Evolutionary conservation across 2,888 invertebrate species (phyloP).

Genomic region (Coelogynopora nodosa): DNA sequence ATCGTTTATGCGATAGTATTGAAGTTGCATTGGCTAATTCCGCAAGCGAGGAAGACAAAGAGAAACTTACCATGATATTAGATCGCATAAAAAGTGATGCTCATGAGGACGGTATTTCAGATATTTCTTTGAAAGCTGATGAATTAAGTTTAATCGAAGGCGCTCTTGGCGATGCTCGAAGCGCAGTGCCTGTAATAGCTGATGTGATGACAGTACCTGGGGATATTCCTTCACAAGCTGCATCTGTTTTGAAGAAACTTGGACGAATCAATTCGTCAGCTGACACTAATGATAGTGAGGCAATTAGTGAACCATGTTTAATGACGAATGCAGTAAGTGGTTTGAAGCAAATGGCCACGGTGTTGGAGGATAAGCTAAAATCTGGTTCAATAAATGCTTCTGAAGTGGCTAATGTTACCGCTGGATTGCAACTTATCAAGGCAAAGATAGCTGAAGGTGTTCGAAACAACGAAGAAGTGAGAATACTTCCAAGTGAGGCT

Average conservation of each 20-base stretch:
- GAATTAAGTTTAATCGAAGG: not conserved
- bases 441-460: too few species aligned
- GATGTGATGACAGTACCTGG: not conserved
- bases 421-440: too few species aligned
- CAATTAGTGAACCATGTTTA: too few species aligned
- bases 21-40: not conserved
- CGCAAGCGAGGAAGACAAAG: not conserved
- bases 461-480: too few species aligned
- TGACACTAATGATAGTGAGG: not conserved
- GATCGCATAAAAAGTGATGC: not conserved
- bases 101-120: not conserved
- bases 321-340: too few species aligned
- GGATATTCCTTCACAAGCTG: not conserved
- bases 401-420: too few species aligned
- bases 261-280: not conserved
- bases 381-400: too few species aligned
- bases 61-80: not conserved
- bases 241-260: not conserved
- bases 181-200: not conserved
- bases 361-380: too few species aligned
- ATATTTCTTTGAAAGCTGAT: not conserved
- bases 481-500: too few species aligned
- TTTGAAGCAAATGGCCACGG: too few species aligned
- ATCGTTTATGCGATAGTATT: not conserved
- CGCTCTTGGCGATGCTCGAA: too few species aligned